These are phyloP conservation scores for Agonopterix subpropinquella DNA, from an alignment of 2,888 invertebrate genomes.

Conservation along the genomic window DNA sequence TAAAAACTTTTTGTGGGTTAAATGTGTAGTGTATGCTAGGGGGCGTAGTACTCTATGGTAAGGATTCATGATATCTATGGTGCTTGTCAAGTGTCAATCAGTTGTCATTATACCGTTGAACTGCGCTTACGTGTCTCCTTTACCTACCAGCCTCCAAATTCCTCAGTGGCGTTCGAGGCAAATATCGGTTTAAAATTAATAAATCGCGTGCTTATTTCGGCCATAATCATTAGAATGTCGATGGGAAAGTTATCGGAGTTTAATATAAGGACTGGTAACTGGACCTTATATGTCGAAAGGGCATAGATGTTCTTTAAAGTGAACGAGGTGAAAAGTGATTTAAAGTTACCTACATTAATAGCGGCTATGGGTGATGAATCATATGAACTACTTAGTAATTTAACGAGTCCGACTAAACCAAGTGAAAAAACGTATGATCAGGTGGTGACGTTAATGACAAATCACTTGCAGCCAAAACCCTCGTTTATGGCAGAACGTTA, in stretches of 20 bases:
- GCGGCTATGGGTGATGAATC: slow-evolving; percentile 1
- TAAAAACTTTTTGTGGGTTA: too few relatives aligned
- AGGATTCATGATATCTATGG: too few relatives aligned
- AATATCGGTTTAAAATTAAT: too few relatives aligned
- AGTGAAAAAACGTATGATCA: background rate
- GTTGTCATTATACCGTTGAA: too few relatives aligned
- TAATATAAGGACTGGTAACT: background rate
- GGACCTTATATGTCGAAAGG: slow-evolving; percentile 3
- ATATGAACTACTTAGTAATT: background rate
- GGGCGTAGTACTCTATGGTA: too few relatives aligned
- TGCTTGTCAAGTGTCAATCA: too few relatives aligned
- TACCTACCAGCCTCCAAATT: too few relatives aligned
- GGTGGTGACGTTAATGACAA: background rate
- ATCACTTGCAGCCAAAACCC: background rate
- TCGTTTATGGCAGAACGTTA: background rate
- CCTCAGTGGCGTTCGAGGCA: too few relatives aligned
- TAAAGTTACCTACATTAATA: background rate
- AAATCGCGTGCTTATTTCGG: too few relatives aligned
- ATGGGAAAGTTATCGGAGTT: background rate
- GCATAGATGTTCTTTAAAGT: slow-evolving; percentile 2
- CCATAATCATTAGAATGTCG: background rate
- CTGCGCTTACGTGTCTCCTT: too few relatives aligned
- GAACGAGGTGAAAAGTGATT: background rate
- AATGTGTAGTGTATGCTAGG: too few relatives aligned
- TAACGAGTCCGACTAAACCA: slow-evolving; percentile 1